These are phyloP conservation scores for Noctua fimbriata DNA, from an alignment of 2,888 invertebrate species.

Conservation along the genomic window DNA sequence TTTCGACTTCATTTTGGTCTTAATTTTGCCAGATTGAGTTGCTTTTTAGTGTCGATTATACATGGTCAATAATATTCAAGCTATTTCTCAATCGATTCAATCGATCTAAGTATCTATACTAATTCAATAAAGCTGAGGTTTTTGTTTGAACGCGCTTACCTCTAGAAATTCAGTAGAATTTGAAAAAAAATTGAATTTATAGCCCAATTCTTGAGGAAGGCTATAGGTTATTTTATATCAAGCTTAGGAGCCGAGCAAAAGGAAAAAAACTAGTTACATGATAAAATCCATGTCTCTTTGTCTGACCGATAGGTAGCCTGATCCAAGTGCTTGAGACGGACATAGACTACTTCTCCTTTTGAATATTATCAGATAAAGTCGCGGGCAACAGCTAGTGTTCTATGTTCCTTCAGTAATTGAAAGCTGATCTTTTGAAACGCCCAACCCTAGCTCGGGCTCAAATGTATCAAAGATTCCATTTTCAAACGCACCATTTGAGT, in stretches of 20 bases:
- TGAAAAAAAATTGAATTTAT: no score
- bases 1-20: background rate
- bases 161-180: no score
- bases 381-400: no score
- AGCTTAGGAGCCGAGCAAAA: no score
- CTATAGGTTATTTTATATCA: no score
- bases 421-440: conserved; percentile 9
- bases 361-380: background rate
- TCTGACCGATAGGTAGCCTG: background rate
- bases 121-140: background rate
- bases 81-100: background rate
- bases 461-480: conserved; percentile 12
- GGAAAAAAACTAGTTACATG: background rate
- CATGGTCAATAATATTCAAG: background rate
- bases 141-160: no score
- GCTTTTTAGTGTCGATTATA: background rate
- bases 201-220: no score
- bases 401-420: conserved; percentile 8
- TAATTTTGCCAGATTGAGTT: background rate
- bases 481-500: background rate
- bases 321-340: background rate
- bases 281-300: background rate
- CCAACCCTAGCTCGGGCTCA: background rate
- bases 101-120: background rate
- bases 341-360: background rate